These are phyloP conservation scores for Drosophila sucinea DNA, from an alignment of 1,140 invertebrate species.

Conservation along the genomic window DNA sequence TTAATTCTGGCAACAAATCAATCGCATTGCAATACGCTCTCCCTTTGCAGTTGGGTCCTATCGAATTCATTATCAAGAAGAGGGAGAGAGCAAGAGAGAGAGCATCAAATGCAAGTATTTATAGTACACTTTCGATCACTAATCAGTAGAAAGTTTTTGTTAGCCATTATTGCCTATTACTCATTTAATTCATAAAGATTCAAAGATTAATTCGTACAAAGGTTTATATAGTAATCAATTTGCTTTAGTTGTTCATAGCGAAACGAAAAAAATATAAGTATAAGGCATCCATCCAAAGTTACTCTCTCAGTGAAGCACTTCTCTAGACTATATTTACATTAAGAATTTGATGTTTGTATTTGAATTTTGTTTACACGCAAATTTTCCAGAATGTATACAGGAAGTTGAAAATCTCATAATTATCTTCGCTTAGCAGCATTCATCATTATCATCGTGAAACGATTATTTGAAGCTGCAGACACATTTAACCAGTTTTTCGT, in stretches of 20 bases:
- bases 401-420: not conserved
- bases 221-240: no score
- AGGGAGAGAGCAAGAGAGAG: no score
- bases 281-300: no score
- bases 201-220: no score
- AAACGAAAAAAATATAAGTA: no score
- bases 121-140: not conserved
- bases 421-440: not conserved
- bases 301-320: no score
- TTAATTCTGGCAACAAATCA: constrained; percentile 10
- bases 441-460: not conserved
- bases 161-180: no score
- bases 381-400: not conserved
- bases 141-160: no score
- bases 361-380: not conserved
- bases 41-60: not conserved
- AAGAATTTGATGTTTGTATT: no score
- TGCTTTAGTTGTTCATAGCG: no score
- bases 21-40: not conserved
- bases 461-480: constrained; percentile 5
- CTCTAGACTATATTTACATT: no score
- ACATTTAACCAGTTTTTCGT: not conserved
- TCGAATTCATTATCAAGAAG: not conserved
- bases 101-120: not conserved
- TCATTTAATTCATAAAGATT: no score